Conservation (phyloP, 1,140 invertebrate genomes). For the Matsumurasca onukii region DNA sequence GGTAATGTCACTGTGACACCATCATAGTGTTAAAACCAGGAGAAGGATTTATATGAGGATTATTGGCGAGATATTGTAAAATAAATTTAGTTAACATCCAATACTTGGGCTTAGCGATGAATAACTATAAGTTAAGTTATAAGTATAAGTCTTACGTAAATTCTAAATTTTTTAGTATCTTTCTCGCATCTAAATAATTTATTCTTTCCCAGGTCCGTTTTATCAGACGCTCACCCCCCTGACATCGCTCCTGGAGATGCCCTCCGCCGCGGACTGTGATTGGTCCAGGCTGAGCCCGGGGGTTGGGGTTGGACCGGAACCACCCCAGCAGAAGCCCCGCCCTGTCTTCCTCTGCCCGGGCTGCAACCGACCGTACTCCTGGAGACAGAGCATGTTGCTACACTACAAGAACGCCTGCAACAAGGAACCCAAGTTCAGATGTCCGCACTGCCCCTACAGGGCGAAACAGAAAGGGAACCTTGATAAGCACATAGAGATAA, state of each 20-base stretch:
- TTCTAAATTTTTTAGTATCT: too few species aligned
- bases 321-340: not conserved
- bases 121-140: not conserved
- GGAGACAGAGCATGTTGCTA: constrained; percentile 47
- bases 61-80: too few species aligned
- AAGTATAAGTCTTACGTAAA: not conserved
- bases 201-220: too few species aligned
- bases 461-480: constrained; percentile 54
- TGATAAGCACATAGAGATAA: constrained; percentile 46
- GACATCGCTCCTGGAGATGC: too few species aligned
- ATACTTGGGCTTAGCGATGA: too few species aligned
- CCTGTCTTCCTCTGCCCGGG: constrained; percentile 43
- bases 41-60: too few species aligned
- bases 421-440: constrained; percentile 52
- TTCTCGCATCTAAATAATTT: too few species aligned
- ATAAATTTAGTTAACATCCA: too few species aligned
- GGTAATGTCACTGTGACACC: too few species aligned
- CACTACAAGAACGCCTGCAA: constrained; percentile 45
- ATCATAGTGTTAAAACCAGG: too few species aligned
- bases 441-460: constrained; percentile 46
- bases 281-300: not conserved
- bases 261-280: too few species aligned
- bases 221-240: too few species aligned
- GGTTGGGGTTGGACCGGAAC: not conserved
- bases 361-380: constrained; percentile 50